phyloP scores from a whole-genome alignment of 2,888 invertebrate genomes.

The Entomobrya proxima region DNA sequence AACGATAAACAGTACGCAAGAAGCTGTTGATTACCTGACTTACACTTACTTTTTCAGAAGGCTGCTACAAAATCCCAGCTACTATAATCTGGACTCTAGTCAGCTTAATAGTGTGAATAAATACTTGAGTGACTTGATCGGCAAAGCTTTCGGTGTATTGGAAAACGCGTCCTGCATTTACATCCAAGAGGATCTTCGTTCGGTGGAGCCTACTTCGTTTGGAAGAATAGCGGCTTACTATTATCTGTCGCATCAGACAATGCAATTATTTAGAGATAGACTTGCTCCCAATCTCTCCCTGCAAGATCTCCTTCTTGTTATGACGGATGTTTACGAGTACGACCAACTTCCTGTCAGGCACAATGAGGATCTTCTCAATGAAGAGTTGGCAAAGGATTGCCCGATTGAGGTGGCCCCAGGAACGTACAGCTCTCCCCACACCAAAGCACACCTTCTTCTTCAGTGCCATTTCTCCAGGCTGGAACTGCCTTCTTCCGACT shows the following conservation, averaged over 20 bases:
- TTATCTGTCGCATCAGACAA: conserved; percentile 94
- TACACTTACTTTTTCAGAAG: conserved; percentile 99
- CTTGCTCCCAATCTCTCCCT: conserved; percentile 83
- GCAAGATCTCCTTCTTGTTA: conserved; percentile 85
- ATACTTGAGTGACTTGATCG: conserved; percentile 89
- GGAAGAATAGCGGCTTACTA: conserved; percentile 97
- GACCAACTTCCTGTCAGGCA: conserved; percentile 96
- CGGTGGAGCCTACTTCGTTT: conserved; percentile 84
- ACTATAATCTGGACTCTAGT: conserved; percentile 87
- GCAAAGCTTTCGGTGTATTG: conserved; percentile 86
- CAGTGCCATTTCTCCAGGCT: conserved; percentile 95
- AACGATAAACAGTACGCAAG: conserved; percentile 93
- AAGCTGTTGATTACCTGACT: conserved; percentile 96
- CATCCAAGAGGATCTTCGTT: conserved; percentile 84
- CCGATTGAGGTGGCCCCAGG: conserved; percentile 85
- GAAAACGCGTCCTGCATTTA: conserved; percentile 87
- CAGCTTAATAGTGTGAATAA: conserved; percentile 84
- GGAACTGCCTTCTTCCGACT: conserved; percentile 92
- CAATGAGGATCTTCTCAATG: conserved; percentile 96
- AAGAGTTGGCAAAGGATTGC: conserved; percentile 87
- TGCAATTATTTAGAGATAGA: conserved; percentile 87
- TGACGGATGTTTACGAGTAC: conserved; percentile 92
- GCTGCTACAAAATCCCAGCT: conserved; percentile 92
- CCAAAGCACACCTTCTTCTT: conserved; percentile 94
- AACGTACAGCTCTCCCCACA: conserved; percentile 92